These are phyloP conservation scores for Psittacula echo DNA, from an alignment of 2,797 vertebrate species.

Conservation along the genomic window DNA sequence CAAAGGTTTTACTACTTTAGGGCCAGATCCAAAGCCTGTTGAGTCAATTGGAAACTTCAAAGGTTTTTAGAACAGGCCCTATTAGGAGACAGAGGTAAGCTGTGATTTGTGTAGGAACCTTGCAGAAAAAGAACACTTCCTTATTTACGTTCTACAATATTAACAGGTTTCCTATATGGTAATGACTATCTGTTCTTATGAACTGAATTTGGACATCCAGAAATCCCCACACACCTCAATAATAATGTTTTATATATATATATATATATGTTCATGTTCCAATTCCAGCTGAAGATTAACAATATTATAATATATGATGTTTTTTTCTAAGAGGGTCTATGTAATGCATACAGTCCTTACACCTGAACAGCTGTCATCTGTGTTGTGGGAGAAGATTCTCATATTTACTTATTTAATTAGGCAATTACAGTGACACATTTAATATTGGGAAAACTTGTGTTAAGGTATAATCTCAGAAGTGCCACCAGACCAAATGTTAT, in stretches of 20 bases:
- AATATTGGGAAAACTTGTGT: not conserved
- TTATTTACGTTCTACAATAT: not conserved
- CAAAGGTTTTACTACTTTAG: slow-evolving; percentile 19
- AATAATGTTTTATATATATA: no score
- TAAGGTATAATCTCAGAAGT: not conserved
- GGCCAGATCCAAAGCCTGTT: slow-evolving; percentile 4
- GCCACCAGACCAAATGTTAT: not conserved
- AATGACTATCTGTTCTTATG: not conserved
- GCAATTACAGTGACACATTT: not conserved
- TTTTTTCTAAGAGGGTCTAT: not conserved
- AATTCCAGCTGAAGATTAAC: not conserved
- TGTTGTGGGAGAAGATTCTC: not conserved
- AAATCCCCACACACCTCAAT: not conserved
- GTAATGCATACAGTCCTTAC: not conserved
- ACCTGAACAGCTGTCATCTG: not conserved
- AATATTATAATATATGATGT: not conserved
- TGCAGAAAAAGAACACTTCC: not conserved
- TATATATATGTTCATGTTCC: not conserved
- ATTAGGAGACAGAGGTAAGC: not conserved
- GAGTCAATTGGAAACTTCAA: not conserved
- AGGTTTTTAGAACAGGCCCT: not conserved
- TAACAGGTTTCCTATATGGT: not conserved
- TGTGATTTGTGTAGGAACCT: not conserved
- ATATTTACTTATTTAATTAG: not conserved
- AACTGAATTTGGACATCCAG: not conserved